Evolutionary conservation across 2,113 vertebrate species (phyloP).

Genomic region (Tauraco erythrolophus): DNA sequence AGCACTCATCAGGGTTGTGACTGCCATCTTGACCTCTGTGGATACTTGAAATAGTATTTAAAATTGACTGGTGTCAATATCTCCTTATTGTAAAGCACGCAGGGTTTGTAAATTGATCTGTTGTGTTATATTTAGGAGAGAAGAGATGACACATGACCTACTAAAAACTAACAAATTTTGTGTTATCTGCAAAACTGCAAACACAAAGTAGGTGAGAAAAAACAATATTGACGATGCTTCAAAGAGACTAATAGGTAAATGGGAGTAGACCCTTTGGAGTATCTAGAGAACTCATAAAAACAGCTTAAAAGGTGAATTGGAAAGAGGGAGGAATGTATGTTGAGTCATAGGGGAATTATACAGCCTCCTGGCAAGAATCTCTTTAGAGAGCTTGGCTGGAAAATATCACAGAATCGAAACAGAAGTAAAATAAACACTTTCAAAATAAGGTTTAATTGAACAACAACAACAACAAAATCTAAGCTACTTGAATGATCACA

Average conservation of each 20-base stretch:
- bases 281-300: conserved; percentile 27
- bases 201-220: background rate
- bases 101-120: background rate
- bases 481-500: background rate
- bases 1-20: background rate
- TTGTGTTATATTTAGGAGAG: background rate
- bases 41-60: background rate
- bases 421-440: background rate
- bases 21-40: background rate
- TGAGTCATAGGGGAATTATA: conserved; percentile 29
- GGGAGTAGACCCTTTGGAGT: background rate
- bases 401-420: conserved; percentile 14
- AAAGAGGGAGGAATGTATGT: background rate
- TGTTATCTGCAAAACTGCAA: background rate
- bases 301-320: background rate
- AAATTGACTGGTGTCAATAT: background rate
- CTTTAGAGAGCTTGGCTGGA: background rate
- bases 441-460: background rate
- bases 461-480: background rate
- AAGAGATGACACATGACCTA: background rate
- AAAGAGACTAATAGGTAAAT: background rate
- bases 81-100: background rate
- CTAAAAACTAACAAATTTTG: background rate
- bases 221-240: background rate
- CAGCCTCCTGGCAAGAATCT: conserved; percentile 16